Evolutionary conservation across 2,888 invertebrate species (phyloP), one percentile per base, ranked within the genome.

Genomic region (Agrochola lychnidis): DNA sequence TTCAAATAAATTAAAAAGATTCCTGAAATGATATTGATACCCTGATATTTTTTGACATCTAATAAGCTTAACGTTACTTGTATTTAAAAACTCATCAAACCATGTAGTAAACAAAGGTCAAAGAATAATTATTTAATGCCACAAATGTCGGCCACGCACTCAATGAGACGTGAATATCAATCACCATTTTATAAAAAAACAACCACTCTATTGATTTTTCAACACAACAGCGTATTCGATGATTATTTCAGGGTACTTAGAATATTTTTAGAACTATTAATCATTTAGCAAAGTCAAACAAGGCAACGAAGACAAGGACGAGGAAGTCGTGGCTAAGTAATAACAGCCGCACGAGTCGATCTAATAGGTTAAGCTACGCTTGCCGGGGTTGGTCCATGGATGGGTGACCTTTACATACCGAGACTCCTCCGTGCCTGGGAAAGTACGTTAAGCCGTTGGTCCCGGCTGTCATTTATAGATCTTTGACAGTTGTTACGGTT

Each of bases 21-120:
- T 48, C 7, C 25, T 25, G 25, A 22, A 69, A 16, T 9, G 22
- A 51, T 5, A 51, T 0, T 9, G 22, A 51, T 5, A 51, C 1
- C 30, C 51, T 36, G n/a, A 40, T n/a, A 36, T 36, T 9, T 14
- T 51, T 30, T 30, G 14, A 48, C 30, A 22, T 30, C 48, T 40
- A 68, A 40, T 7, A 12, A 36, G 1, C 25, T 14, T 64, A 4
- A 51, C 22, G 22, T 4, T n/a, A 42, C 16, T 30, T 22, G n/a
- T 30, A 57, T 36, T 57, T 70, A 45, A 70, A 73, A 73, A n/a
- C 22, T 73, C 42, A 30, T 73, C 70, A 36, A 64, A 48, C 36
- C 22, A 36, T 45, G 12, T 16, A 22, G 22, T 19, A 19, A 25
- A 25, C 14, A 69, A 67, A 42, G 16, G 51, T 22, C 19, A 10